phyloP scores from a whole-genome alignment of 2,888 invertebrate genomes.

The Acleris laterana region DNA sequence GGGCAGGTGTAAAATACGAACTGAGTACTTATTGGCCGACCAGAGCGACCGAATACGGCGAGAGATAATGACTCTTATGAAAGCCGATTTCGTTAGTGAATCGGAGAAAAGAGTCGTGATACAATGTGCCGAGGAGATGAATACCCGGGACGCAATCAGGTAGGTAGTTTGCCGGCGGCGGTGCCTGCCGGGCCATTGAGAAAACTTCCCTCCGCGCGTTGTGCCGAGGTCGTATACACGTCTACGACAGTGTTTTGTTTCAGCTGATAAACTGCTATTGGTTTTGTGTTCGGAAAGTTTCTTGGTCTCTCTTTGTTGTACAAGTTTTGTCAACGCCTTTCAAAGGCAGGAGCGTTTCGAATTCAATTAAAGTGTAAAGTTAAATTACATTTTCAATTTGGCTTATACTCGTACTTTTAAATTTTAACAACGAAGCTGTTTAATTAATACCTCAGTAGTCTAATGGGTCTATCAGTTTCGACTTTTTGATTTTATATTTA shows the following conservation, averaged over 20 bases:
- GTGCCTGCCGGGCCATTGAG: constrained; percentile 41
- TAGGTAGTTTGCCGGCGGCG: constrained; percentile 56
- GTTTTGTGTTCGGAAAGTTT: constrained; percentile 42
- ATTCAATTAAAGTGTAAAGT: constrained; percentile 18
- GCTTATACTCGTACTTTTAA: constrained; percentile 6
- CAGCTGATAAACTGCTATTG: constrained; percentile 57
- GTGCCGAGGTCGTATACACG: constrained; percentile 47
- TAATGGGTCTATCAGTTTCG: too few relatives aligned
- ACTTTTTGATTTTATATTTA: too few relatives aligned
- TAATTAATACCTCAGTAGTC: neutral
- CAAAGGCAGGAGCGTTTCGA: constrained; percentile 14
- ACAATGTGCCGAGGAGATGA: constrained; percentile 59
- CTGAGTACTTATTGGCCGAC: too few relatives aligned
- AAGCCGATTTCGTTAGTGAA: constrained; percentile 44
- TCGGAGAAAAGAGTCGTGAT: constrained; percentile 46
- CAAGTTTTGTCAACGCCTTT: constrained; percentile 32
- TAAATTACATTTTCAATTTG: constrained; percentile 14
- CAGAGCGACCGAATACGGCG: neutral
- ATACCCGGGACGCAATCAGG: constrained; percentile 61
- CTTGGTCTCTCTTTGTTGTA: constrained; percentile 23
- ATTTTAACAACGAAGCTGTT: neutral
- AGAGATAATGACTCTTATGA: constrained; percentile 15
- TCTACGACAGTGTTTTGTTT: constrained; percentile 52
- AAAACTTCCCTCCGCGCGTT: constrained; percentile 52
- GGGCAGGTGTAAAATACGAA: too few relatives aligned